These are phyloP conservation scores for Tachystola acroxantha DNA, from an alignment of 2,888 invertebrate species.

Conservation along the genomic window DNA sequence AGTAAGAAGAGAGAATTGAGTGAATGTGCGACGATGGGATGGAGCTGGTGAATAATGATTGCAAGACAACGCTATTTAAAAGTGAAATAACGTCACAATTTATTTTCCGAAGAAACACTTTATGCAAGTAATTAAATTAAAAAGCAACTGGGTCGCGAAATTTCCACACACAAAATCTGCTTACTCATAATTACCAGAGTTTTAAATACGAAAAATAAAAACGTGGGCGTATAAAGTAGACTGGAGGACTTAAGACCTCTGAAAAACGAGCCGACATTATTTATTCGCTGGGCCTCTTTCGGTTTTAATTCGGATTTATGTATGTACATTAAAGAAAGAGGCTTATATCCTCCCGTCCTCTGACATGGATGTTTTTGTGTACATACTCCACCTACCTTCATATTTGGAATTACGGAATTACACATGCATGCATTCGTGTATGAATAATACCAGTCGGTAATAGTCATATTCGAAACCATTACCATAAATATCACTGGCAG, in stretches of 20 bases:
- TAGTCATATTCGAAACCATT: too few relatives aligned
- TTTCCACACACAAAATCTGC: conserved; percentile 40
- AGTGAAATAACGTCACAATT: too few relatives aligned
- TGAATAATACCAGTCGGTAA: too few relatives aligned
- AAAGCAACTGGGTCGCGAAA: conserved; percentile 7
- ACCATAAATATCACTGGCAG: too few relatives aligned
- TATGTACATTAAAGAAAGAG: conserved; percentile 63
- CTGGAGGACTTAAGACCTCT: conserved; percentile 63
- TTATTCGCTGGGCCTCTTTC: conserved; percentile 61
- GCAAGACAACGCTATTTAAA: too few relatives aligned
- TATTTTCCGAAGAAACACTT: too few relatives aligned
- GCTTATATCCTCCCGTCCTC: conserved; percentile 42
- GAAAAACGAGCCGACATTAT: conserved; percentile 68
- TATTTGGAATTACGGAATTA: conserved; percentile 12
- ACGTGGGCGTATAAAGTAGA: conserved; percentile 55
- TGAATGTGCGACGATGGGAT: too few relatives aligned
- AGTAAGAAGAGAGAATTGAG: too few relatives aligned
- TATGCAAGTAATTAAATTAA: background rate
- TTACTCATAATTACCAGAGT: conserved; percentile 64
- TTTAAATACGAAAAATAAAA: conserved; percentile 61
- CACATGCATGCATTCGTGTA: background rate
- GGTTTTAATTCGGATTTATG: conserved; percentile 74
- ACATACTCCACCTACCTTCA: conserved; percentile 18
- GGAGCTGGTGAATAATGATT: too few relatives aligned
- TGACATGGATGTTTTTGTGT: conserved; percentile 36